phyloP scores from a whole-genome alignment of 2,113 vertebrate genomes.

The Pseudolaguvia tuberculata region DNA sequence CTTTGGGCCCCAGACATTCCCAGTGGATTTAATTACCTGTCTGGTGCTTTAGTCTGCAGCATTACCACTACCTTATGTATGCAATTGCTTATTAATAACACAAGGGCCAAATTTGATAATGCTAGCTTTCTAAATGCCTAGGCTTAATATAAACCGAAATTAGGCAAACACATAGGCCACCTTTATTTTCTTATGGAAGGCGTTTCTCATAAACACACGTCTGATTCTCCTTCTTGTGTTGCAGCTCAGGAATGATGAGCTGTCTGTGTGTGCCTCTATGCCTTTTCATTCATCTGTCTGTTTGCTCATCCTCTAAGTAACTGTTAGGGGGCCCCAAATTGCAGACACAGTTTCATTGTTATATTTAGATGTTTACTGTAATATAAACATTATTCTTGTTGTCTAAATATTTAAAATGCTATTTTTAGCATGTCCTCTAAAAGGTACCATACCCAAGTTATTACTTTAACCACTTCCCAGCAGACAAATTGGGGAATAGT shows the following conservation, averaged over 20 bases:
- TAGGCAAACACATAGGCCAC: constrained; percentile 4
- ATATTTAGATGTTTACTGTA: constrained; percentile 13
- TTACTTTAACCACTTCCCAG: constrained; percentile 4
- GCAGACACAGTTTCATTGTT: constrained; percentile 12
- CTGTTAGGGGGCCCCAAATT: not conserved
- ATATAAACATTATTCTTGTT: constrained; percentile 21
- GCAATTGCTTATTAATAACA: constrained; percentile 12
- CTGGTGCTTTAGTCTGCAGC: constrained; percentile 30
- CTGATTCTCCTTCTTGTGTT: constrained; percentile 2
- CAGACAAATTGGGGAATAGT: constrained; percentile 36
- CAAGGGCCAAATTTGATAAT: constrained; percentile 19
- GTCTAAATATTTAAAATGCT: constrained; percentile 30
- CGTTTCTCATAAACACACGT: constrained; percentile 12
- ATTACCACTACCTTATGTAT: constrained; percentile 29
- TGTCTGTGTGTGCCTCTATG: not conserved
- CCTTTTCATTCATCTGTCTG: not conserved
- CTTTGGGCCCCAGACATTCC: constrained; percentile 38
- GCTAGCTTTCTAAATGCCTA: not conserved
- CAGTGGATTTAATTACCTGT: constrained; percentile 42
- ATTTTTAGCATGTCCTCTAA: not conserved
- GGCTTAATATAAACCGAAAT: constrained; percentile 16
- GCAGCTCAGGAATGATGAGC: constrained; percentile 10
- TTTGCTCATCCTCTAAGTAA: not conserved
- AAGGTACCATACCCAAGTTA: constrained; percentile 26
- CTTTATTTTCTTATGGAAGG: not conserved